Conservation (phyloP, 2,797 vertebrate genomes). For the Lerista edwardsae region DNA sequence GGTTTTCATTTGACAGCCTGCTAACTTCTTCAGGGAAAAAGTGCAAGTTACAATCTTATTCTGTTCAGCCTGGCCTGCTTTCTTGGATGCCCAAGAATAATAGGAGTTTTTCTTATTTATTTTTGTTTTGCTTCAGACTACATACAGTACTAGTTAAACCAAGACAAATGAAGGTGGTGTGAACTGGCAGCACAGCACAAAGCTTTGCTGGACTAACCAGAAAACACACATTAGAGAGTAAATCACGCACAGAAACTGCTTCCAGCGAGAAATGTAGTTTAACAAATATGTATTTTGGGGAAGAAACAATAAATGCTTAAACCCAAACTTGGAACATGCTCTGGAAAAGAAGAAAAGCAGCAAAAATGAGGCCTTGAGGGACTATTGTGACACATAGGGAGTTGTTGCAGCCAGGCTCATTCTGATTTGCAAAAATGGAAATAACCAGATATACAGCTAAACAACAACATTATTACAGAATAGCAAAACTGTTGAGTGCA, state of each 20-base stretch:
- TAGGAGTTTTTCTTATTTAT: neutral
- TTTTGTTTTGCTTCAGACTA: neutral
- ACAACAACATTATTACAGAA: neutral
- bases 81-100: too few relatives aligned
- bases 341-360: neutral
- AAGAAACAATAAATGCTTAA: neutral
- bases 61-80: neutral
- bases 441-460: neutral
- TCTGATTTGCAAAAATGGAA: neutral
- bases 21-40: neutral
- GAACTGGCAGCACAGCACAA: neutral
- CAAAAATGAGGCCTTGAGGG: neutral
- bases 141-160: neutral
- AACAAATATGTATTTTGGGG: neutral
- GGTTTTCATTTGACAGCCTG: neutral
- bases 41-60: neutral
- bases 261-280: neutral
- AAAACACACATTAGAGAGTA: neutral
- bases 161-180: neutral
- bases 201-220: neutral
- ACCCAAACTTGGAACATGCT: neutral
- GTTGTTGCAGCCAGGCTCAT: neutral
- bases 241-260: conserved; percentile 9
- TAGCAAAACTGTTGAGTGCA: neutral
- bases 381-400: neutral